Percentiles rank a stretch among this genome's conserved stretches.
Conservation (phyloP, 2,113 vertebrate genomes). For the Lasiurus borealis region DNA sequence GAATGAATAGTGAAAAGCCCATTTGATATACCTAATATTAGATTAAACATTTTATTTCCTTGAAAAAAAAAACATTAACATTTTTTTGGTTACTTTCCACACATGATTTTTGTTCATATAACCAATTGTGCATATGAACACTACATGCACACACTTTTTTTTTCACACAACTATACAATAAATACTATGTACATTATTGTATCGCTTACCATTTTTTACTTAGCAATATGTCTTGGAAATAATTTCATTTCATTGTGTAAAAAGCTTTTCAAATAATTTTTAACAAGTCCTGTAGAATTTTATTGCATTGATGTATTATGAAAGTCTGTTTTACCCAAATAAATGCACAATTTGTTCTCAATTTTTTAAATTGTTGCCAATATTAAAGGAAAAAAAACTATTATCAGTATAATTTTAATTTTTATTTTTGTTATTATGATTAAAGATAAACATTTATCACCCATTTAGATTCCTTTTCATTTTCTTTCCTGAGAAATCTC, state of each 20-base stretch:
- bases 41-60: not conserved
- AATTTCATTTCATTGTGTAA: not conserved
- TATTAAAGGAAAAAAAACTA: not conserved
- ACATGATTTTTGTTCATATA: not conserved
- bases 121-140: not conserved
- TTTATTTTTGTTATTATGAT: not conserved
- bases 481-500: not conserved
- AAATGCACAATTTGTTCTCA: not conserved
- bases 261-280: not conserved
- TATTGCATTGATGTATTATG: not conserved
- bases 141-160: not conserved
- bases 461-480: not conserved
- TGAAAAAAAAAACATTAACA: not conserved
- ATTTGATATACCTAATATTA: not conserved
- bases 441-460: not conserved
- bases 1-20: not conserved
- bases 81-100: not conserved
- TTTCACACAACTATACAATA: not conserved
- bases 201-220: not conserved
- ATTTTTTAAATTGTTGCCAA: not conserved
- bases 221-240: not conserved
- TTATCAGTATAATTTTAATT: not conserved
- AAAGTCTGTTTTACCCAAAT: not conserved
- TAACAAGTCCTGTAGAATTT: not conserved
- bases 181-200: not conserved